A percentile compares a stretch with the other conserved stretches of the same genome.
These are phyloP conservation scores for Drosophila nikananu DNA, from an alignment of 1,140 invertebrate species.

Conservation along the genomic window DNA sequence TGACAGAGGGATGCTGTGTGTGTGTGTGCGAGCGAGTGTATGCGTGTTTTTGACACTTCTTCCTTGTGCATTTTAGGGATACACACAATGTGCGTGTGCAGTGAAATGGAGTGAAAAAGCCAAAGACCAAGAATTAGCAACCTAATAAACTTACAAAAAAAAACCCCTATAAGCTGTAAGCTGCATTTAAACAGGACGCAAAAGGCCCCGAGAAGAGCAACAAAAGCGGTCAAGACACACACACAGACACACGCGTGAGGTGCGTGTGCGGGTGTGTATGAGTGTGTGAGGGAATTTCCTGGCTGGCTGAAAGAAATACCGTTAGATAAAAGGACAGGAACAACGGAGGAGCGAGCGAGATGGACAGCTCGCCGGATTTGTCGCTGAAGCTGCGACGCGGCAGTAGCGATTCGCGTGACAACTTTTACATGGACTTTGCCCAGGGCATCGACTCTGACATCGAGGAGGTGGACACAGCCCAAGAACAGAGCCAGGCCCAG, in stretches of 20 bases:
- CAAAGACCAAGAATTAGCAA: conserved; percentile 29
- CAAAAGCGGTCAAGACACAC: not conserved
- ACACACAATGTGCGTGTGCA: conserved; percentile 60
- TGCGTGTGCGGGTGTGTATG: conserved; percentile 4
- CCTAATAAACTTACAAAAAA: conserved; percentile 18
- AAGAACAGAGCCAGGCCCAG: conserved; percentile 27
- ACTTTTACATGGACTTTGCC: conserved; percentile 95
- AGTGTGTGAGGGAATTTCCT: conserved; percentile 24
- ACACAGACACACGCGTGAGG: conserved; percentile 2
- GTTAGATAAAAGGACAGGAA: conserved; percentile 9
- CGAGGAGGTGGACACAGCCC: conserved; percentile 90
- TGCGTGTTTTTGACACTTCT: conserved; percentile 58
- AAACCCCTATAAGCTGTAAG: not conserved
- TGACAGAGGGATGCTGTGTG: conserved; percentile 30
- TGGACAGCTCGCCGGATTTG: conserved; percentile 93
- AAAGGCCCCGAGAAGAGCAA: not conserved
- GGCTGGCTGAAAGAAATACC: not conserved
- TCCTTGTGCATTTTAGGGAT: conserved; percentile 57
- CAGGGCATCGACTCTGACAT: conserved; percentile 95
- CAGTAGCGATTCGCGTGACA: conserved; percentile 93
- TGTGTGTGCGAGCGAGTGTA: conserved; percentile 23
- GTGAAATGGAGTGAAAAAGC: conserved; percentile 43
- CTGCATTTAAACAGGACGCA: not conserved
- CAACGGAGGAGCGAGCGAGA: conserved; percentile 23
- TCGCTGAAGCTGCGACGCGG: conserved; percentile 92